These are phyloP conservation scores for Pseudorhiza aurosa DNA, from an alignment of 30 jellyfish, hydroid and myxozoan genomes.

Conservation along the genomic window DNA sequence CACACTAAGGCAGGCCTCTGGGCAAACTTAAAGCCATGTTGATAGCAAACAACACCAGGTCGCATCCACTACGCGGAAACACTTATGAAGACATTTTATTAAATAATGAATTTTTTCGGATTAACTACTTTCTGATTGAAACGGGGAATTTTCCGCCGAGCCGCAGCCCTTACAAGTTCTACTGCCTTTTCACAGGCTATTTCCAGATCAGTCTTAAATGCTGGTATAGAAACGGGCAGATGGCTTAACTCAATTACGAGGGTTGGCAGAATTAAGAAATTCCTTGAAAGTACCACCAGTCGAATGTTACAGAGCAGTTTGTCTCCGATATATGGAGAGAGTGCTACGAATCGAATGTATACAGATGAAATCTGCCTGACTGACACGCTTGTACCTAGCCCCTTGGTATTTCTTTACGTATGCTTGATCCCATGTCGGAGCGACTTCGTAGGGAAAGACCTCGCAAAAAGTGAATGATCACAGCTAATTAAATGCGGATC, in stretches of 20 bases:
- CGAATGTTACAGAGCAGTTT: conserved; percentile 19
- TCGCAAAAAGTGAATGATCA: too few species aligned
- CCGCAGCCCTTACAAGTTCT: conserved; percentile 62
- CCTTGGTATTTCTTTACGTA: not conserved
- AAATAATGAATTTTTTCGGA: conserved; percentile 67
- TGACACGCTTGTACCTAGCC: conserved; percentile 1
- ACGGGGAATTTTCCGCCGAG: conserved; percentile 64
- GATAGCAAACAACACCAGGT: conserved; percentile 43
- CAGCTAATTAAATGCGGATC: conserved; percentile 8
- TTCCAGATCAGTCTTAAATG: conserved; percentile 67
- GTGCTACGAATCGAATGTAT: conserved; percentile 5
- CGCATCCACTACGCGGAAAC: conserved; percentile 67
- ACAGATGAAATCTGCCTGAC: not conserved
- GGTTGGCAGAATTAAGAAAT: conserved; percentile 48
- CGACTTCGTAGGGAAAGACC: too few species aligned
- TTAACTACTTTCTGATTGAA: conserved; percentile 61
- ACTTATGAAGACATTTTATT: conserved; percentile 20
- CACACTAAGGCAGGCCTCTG: conserved; percentile 30
- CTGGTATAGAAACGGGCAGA: conserved; percentile 42
- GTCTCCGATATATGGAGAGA: conserved; percentile 20
- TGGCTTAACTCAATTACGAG: conserved; percentile 40
- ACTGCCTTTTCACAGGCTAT: conserved; percentile 55
- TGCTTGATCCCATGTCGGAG: conserved; percentile 23
- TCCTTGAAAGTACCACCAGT: conserved; percentile 20
- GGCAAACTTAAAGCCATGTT: conserved; percentile 31